Base-by-base conservation (phyloP, 2,888 invertebrate species). In the Xestia sexstrigata region DNA sequence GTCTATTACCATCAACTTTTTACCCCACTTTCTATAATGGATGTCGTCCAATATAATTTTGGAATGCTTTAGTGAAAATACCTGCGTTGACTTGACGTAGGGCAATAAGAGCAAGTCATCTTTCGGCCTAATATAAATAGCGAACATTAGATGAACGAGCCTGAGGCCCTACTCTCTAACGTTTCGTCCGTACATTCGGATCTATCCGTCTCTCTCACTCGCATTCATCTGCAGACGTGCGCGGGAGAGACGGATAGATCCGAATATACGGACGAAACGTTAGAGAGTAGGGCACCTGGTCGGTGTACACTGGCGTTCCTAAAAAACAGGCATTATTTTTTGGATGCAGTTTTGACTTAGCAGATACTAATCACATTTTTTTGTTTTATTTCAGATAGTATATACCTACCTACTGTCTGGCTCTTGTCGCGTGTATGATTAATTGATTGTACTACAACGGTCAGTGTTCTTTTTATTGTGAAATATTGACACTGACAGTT, bases 31-130 rank as follows among this genome's bases (percentile, higher is more conserved):
- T 89, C 86, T 87, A 79, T 93, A 94, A 94, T 93, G 92, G 91
- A 90, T 94, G 93, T 93, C 94, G 91, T 91, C 90, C 90, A 90
- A 90, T 92, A 91, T 92, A 93, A 93, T 94, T 94, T 93, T 71
- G 88, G 89, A 92, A 92, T 90, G 91, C 87, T 89, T 82, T 86
- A 85, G 90, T 91, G 89, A 92, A 92, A 92, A 89, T 87, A 88
- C 82, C 81, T 84, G 89, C 62, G 91, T 88, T 91, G 89, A 83
- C 63, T 73, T 83, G 63, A 60, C 68, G 70, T 9, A 55, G 76
- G 74, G 88, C 85, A 88, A 91, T 92, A 93, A 92, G 82, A 91
- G 95, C 95, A 94, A 95, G 95, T 95, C 95, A 95, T 95, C 92
- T 86, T 84, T 84, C 78, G 88, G 87, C 86, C 92, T 92, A 93